These are phyloP conservation scores for Fragum sueziense DNA, from an alignment of 2,888 invertebrate species.

Conservation along the genomic window DNA sequence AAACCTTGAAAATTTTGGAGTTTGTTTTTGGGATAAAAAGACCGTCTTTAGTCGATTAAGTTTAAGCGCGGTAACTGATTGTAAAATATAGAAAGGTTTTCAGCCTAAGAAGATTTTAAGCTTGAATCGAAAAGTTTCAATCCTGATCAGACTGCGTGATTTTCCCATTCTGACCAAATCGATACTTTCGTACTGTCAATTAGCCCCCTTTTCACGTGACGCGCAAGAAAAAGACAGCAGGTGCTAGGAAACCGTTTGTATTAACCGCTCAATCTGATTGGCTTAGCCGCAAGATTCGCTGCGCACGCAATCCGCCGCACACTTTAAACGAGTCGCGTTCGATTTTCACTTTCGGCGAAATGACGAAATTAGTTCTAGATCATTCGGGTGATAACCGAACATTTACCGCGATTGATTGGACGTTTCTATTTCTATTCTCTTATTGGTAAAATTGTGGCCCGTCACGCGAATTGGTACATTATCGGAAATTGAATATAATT, in stretches of 20 bases:
- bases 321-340: conserved; percentile 37
- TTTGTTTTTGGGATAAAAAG: too few relatives aligned
- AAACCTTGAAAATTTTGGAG: too few relatives aligned
- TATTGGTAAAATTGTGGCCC: not conserved
- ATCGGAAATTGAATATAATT: too few relatives aligned
- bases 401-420: conserved; percentile 4
- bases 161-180: too few relatives aligned
- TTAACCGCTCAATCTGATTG: conserved; percentile 30
- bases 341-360: conserved; percentile 42
- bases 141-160: too few relatives aligned
- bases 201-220: too few relatives aligned
- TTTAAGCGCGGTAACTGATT: too few relatives aligned
- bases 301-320: conserved; percentile 49
- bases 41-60: too few relatives aligned
- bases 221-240: conserved; percentile 48
- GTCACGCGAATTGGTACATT: not conserved
- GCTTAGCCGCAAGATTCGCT: conserved; percentile 17
- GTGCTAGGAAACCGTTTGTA: conserved; percentile 24
- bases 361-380: conserved; percentile 21
- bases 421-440: not conserved
- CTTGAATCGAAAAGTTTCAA: too few relatives aligned
- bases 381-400: conserved; percentile 1
- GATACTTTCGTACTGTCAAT: too few relatives aligned
- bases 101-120: too few relatives aligned
- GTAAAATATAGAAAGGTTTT: too few relatives aligned